Base-by-base conservation (phyloP, 2,888 invertebrate species). In the Gasteruption jaculator region DNA sequence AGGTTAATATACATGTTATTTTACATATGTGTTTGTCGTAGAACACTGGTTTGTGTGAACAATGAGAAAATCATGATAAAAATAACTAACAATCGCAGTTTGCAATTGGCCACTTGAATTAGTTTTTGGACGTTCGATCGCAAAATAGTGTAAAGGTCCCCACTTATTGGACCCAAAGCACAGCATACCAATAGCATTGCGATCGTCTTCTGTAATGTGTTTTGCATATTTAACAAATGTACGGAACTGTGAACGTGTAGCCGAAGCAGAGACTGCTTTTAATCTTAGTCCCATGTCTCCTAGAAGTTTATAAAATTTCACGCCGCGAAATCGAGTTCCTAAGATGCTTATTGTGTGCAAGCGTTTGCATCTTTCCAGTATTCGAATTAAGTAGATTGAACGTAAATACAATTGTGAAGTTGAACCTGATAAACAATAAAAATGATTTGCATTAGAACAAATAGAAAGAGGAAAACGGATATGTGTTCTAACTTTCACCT, bases 271-370 rank as follows among this genome's bases (percentile, higher is more conserved):
- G 2, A 58, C 44, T 14, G 45, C 37, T 24, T 53, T 53, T 12
- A 63, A 34, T 19, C 54, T 43, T 8, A 53, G 45, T 1, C 57
- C 56, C 37, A 54, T 56, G 18, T 48, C 40, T 6, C 53, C 65
- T 34, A 65, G 49, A 5, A 62, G 43, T 8, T 45, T 54, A 43
- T 60, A 64, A 42, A 65, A 60, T 43, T 65, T 65, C 16, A 44
- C 38, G 7, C 63, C 61, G 4, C 58, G 57, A 20, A 64, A 60
- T 14, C 55, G 48, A 39, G 50, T 54, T 5, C 57, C 56, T 3
- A 48, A 27, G 30, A 62, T 55, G 25, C 45, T 53, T 39, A 65
- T 53, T 16, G 62, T 63, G 47, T 63, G 64, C 36, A 65, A 50
- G 10, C 45, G 50, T 5, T 40, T 38, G 41, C 65, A 65, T 24